Evolutionary conservation across 1,140 invertebrate species (phyloP).

Genomic region (Ditylenchus dipsaci): DNA sequence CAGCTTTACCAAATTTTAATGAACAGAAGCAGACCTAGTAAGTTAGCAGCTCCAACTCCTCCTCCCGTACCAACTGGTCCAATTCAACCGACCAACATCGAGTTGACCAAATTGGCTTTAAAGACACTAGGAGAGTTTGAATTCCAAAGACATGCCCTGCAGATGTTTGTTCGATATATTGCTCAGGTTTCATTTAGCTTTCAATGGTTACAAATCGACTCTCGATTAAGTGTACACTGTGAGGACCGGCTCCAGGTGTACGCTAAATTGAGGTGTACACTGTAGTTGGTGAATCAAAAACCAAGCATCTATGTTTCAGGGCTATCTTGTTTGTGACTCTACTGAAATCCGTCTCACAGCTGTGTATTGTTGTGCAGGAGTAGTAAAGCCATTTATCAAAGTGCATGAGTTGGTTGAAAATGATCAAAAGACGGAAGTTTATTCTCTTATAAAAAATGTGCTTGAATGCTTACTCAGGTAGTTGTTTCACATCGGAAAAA

Average conservation of each 20-base stretch:
- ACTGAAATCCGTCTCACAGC: conserved; percentile 87
- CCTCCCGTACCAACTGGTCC: conserved; percentile 39
- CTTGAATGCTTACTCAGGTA: conserved; percentile 78
- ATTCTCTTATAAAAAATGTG: conserved; percentile 63
- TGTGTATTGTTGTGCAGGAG: conserved; percentile 81
- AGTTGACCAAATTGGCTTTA: conserved; percentile 81
- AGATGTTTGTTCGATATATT: conserved; percentile 54
- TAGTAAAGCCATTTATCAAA: conserved; percentile 75
- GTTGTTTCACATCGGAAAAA: background rate
- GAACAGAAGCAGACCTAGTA: conserved; percentile 33
- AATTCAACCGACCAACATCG: conserved; percentile 68
- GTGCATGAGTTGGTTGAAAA: conserved; percentile 57
- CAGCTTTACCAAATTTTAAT: conserved; percentile 41
- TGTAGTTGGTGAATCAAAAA: conserved; percentile 9
- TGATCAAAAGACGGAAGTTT: conserved; percentile 50
- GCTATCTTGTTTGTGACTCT: conserved; percentile 85
- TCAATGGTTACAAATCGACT: conserved; percentile 7
- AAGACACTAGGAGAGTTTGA: conserved; percentile 90
- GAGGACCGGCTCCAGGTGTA: no score
- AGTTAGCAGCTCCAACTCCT: conserved; percentile 44
- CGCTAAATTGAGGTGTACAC: no score
- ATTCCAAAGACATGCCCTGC: conserved; percentile 71
- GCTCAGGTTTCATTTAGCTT: conserved; percentile 44
- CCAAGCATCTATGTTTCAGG: conserved; percentile 63
- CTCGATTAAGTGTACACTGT: no score